Percentiles rank a stretch among this genome's conserved stretches.
These are phyloP conservation scores for Motacilla alba DNA, from an alignment of 2,113 vertebrate species.

Conservation along the genomic window DNA sequence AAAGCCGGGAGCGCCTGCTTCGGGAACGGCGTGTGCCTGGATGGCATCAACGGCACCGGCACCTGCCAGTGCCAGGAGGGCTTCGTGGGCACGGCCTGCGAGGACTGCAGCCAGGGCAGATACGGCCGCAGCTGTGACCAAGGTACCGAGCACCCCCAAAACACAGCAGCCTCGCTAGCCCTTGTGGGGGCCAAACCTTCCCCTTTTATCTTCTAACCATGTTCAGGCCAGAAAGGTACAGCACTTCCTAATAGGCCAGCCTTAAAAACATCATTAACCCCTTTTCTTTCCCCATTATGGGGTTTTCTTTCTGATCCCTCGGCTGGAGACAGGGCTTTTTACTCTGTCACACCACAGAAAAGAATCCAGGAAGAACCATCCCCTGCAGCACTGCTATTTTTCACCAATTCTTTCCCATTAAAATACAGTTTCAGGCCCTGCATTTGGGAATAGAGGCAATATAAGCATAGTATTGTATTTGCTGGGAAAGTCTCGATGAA, in stretches of 20 bases:
- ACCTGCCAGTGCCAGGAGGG: constrained; percentile 75
- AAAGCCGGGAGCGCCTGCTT: constrained; percentile 71
- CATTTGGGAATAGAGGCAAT: background rate
- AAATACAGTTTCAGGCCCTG: background rate
- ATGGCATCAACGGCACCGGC: constrained; percentile 82
- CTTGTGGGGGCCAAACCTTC: background rate
- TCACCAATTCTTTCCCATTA: background rate
- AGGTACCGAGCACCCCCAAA: constrained; percentile 64
- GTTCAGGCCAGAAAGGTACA: background rate
- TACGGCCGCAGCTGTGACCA: constrained; percentile 87
- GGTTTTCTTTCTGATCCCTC: background rate
- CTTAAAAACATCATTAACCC: background rate
- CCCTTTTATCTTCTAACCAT: fast-evolving
- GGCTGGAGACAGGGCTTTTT: background rate
- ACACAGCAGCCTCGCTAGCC: fast-evolving
- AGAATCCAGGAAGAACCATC: background rate
- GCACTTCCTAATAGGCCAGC: background rate
- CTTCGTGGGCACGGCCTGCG: constrained; percentile 85
- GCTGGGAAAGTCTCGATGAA: no score
- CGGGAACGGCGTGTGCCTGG: constrained; percentile 82
- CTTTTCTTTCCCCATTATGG: background rate
- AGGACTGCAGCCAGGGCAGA: constrained; percentile 76
- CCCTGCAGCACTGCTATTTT: background rate
- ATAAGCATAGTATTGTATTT: background rate
- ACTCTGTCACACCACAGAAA: no score